Conservation (phyloP, 2,797 vertebrate genomes). For the Girardinus metallicus region DNA sequence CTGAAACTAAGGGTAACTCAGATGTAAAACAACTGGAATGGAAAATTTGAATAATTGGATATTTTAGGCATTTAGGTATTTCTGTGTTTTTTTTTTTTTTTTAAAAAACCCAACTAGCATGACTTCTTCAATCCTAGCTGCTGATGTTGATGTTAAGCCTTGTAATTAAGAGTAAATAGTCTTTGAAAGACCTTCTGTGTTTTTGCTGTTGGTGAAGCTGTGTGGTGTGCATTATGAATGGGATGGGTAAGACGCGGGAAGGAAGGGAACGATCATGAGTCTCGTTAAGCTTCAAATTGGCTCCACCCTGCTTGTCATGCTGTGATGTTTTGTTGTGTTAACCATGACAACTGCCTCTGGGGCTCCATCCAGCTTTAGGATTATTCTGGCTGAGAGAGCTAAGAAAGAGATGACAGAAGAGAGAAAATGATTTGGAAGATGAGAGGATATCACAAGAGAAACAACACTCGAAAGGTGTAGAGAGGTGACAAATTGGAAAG, state of each 20-base stretch:
- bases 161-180: conserved; percentile 73
- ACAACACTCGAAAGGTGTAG: conserved; percentile 1
- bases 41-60: conserved; percentile 77
- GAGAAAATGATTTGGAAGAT: conserved; percentile 3
- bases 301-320: conserved; percentile 68
- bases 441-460: conserved; percentile 11
- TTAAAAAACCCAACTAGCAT: conserved; percentile 61
- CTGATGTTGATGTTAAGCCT: conserved; percentile 70
- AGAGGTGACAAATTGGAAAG: conserved; percentile 12
- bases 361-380: conserved; percentile 59
- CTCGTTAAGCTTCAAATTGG: conserved; percentile 51
- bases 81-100: conserved; percentile 19
- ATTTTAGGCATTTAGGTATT: conserved; percentile 73
- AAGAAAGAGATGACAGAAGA: conserved; percentile 36
- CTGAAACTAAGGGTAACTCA: conserved; percentile 58
- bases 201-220: conserved; percentile 44
- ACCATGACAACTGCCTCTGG: conserved; percentile 79
- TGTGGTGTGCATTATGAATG: conserved; percentile 64
- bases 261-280: conserved; percentile 31
- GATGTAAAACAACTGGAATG: conserved; percentile 72
- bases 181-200: conserved; percentile 49
- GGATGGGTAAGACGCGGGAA: conserved; percentile 52
- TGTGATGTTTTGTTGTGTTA: conserved; percentile 80
- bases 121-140: conserved; percentile 67
- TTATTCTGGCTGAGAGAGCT: conserved; percentile 64